Base-by-base conservation (phyloP, 2,888 invertebrate species). In the Yponomeuta cagnagella region DNA sequence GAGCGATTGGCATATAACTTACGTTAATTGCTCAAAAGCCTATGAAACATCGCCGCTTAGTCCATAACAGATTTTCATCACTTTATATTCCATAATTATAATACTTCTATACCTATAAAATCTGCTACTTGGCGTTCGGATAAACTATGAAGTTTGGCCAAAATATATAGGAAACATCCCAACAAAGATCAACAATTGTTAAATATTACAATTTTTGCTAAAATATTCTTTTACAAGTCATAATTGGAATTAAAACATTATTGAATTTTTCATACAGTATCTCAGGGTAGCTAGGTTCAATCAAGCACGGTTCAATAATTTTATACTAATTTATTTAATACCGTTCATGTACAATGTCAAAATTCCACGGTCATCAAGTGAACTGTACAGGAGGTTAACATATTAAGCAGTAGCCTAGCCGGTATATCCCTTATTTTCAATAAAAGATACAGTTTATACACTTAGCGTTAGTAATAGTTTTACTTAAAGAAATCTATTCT, bases 371-470 rank as follows among this genome's bases (percentile, higher is more conserved):
- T 85, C 65, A 67, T 66, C 8, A 43, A 58, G 65, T 69, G n/a
- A 33, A 63, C 85, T 89, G 88, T 90, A 90, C 90, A 90, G 76
- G 81, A 81, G 71, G 72, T 79, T 83, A 79, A 76, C 80, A 78
- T 76, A 15, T n/a, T 37, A 1, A 12, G 23, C 10, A 77, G 74
- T 76, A 80, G 84, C 78, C 77, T 81, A 84, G 86, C 76, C 78
- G 78, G 83, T 82, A 86, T 82, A 86, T 84, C 86, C 86, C 86
- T 88, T 87, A 88, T 84, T 85, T 82, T 80, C 77, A 88, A 88
- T 86, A 88, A 87, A 88, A 88, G 87, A 87, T 85, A 88, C 81
- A 82, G 75, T 79, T 83, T 84, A 77, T 89, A 87, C 85, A 86
- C 81, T 83, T 76, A 76, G 76, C 75, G 76, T 76, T 77, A 76